Evolutionary conservation across 2,113 vertebrate genomes (phyloP).

Genomic region (Carollia perspicillata): DNA sequence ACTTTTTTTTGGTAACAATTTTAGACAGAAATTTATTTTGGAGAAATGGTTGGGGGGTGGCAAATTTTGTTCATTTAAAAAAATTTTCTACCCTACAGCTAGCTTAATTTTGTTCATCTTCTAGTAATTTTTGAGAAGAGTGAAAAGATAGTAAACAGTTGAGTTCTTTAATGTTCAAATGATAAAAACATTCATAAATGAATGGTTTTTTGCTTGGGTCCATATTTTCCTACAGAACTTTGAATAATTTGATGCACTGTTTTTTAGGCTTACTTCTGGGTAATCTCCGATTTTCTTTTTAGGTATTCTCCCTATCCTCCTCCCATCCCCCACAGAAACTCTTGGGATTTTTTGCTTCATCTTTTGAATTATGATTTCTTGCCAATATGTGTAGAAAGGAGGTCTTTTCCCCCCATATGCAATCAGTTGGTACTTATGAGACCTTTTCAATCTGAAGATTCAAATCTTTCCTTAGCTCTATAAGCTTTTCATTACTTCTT

Average conservation of each 20-base stretch:
- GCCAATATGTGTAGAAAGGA: not conserved
- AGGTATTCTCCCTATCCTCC: not conserved
- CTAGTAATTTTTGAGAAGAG: not conserved
- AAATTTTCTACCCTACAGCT: not conserved
- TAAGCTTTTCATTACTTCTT: slow-evolving; percentile 15
- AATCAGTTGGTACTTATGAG: not conserved
- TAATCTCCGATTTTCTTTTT: not conserved
- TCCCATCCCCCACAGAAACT: not conserved
- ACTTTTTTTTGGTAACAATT: not conserved
- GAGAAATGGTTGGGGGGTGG: not conserved
- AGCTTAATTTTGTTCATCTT: not conserved
- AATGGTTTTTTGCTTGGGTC: not conserved
- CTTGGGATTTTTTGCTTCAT: not conserved
- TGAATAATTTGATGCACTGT: not conserved
- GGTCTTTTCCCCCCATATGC: not conserved
- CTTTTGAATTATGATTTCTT: not conserved
- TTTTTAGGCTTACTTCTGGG: not conserved
- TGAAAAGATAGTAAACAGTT: not conserved
- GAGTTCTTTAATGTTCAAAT: not conserved
- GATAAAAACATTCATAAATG: not conserved
- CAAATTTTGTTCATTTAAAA: not conserved
- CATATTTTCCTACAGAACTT: not conserved
- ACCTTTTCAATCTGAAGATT: not conserved
- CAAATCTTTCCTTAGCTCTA: not conserved
- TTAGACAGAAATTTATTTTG: not conserved